These are phyloP conservation scores for Chymomyza procnemis DNA, from an alignment of 2,888 invertebrate species.

Conservation along the genomic window DNA sequence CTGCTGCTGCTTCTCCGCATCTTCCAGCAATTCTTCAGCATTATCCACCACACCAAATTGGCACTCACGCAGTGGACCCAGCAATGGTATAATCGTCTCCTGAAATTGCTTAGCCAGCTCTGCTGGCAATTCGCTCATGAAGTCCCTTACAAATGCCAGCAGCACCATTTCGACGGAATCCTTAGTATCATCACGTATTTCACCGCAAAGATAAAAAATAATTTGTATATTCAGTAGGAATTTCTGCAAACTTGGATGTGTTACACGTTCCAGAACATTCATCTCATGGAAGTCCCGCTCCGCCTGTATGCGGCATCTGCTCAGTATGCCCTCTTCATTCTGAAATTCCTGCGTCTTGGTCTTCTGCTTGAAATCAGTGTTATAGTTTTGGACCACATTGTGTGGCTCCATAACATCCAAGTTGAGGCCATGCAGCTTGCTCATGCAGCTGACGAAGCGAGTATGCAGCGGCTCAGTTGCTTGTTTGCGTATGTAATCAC, in stretches of 20 bases:
- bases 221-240: conserved; percentile 43
- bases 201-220: conserved; percentile 36
- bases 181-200: conserved; percentile 30
- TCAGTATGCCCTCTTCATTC: conserved; percentile 4
- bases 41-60: too few species aligned
- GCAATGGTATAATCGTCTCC: background rate
- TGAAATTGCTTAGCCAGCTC: conserved; percentile 10
- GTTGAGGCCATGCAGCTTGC: conserved; percentile 40
- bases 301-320: conserved; percentile 40
- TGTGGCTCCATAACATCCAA: conserved; percentile 35
- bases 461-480: background rate
- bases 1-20: too few species aligned
- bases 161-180: conserved; percentile 29
- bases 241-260: background rate
- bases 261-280: background rate
- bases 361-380: conserved; percentile 22
- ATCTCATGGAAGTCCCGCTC: conserved; percentile 38
- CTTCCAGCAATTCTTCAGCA: too few species aligned
- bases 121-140: conserved; percentile 24
- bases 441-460: conserved; percentile 8
- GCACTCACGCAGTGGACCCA: conserved; percentile 18
- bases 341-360: background rate
- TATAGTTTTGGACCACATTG: conserved; percentile 25
- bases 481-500: background rate
- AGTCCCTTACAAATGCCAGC: conserved; percentile 21